Evolutionary conservation across 2,888 invertebrate species (phyloP).

Genomic region (Bhutanitis thaidina): DNA sequence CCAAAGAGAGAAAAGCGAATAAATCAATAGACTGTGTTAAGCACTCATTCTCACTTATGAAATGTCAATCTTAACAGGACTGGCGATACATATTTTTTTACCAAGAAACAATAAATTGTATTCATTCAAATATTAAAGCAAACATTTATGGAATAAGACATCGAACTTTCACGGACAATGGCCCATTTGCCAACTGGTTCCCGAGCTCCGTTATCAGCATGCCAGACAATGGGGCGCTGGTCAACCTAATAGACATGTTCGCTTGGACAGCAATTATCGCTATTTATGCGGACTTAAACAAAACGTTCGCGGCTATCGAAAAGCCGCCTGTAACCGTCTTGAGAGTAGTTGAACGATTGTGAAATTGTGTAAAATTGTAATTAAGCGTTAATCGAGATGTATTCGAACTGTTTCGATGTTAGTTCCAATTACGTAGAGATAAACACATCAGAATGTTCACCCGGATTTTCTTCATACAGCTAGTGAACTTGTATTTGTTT

Average conservation of each 20-base stretch:
- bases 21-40: too few relatives aligned
- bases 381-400: neutral
- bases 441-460: too few relatives aligned
- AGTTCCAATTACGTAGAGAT: too few relatives aligned
- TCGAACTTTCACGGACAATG: slow-evolving; percentile 28
- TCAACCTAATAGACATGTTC: slow-evolving; percentile 29
- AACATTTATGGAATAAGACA: slow-evolving; percentile 30
- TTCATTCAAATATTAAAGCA: too few relatives aligned
- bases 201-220: slow-evolving; percentile 18
- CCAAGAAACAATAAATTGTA: too few relatives aligned
- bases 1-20: too few relatives aligned
- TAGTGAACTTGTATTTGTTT: too few relatives aligned
- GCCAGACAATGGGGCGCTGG: slow-evolving; percentile 34
- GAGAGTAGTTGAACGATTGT: neutral
- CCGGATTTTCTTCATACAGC: too few relatives aligned
- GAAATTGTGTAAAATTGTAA: slow-evolving; percentile 7
- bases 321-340: slow-evolving; percentile 2
- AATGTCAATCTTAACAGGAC: too few relatives aligned
- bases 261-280: slow-evolving; percentile 22
- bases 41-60: too few relatives aligned
- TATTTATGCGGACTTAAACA: slow-evolving; percentile 6
- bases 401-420: neutral
- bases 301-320: slow-evolving; percentile 18
- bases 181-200: slow-evolving; percentile 34
- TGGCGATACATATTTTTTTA: too few relatives aligned